Base-by-base conservation (phyloP, 2,797 vertebrate species). In the Rhodeus uyekii region DNA sequence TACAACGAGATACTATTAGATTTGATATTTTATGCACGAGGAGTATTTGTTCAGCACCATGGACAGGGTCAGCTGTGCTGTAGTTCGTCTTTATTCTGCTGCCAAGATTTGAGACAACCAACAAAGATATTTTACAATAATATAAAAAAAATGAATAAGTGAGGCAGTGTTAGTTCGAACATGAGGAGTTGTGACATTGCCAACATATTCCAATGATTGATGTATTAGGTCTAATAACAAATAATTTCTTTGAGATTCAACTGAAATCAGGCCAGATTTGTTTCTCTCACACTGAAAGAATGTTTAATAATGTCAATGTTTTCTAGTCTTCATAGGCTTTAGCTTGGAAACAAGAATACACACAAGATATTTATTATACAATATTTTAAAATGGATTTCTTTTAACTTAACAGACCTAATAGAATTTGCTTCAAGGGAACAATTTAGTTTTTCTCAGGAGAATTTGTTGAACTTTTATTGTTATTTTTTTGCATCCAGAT, bases 41-140 rank as follows among this genome's bases (percentile, higher is more conserved):
- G 6, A 8, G 1, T 24, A n/a, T 60, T 24, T n/a, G 18, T 55
- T 94, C 93, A 94, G 92, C 63, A 93, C 92, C 91, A 90, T 12
- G 89, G 93, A 93, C 90, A 94, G 92, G 84, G 80, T 22, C 34
- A 14, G 9, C 10, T 8, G 63, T 36, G 34, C 14, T 27, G 14
- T 65, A 4, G 36, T 58, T 3, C 39, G 14, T 16, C 1, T 68
- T 32, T 16, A 46, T 58, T 42, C 63, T 39, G 16, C n/a, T 29
- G 29, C 24, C 34, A 44, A n/a, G 65, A 14, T 46, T 18, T 16
- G 5, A 69, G 36, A 19, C n/a, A 44, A 22, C 12, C 14, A 50
- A 7, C 29, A 36, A 19, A 14, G 27, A 12, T 50, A 67, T 78
- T 3, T 10, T 18, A 53, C n/a, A 19, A 19, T 19, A n/a, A 5